A percentile compares a stretch with the other conserved stretches of the same genome.
phyloP scores from a whole-genome alignment of 2,888 invertebrate species.

The Synergus japonicus region DNA sequence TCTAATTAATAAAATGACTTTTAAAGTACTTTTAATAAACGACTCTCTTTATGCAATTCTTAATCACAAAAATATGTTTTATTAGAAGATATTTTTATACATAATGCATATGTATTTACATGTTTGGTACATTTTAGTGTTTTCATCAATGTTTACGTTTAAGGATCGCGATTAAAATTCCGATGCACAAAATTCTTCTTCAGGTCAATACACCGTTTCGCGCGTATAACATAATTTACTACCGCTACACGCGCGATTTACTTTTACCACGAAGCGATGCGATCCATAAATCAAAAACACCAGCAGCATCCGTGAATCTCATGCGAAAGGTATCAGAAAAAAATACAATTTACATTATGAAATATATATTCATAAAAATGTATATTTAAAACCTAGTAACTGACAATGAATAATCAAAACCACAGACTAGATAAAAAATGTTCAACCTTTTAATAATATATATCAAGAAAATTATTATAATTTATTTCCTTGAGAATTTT shows the following conservation, averaged over 20 bases:
- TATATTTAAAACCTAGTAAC: too few species aligned
- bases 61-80: neutral
- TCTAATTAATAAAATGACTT: neutral
- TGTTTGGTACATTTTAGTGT: too few species aligned
- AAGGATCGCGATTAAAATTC: constrained; percentile 11
- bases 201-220: constrained; percentile 16
- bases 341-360: neutral
- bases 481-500: too few species aligned
- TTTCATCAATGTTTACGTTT: neutral
- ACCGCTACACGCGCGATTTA: constrained; percentile 22
- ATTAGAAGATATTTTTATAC: neutral
- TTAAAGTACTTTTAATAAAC: neutral
- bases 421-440: too few species aligned
- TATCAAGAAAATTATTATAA: too few species aligned
- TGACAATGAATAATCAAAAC: too few species aligned
- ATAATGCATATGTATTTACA: too few species aligned
- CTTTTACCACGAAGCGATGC: constrained; percentile 16
- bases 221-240: constrained; percentile 25
- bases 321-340: constrained; percentile 36
- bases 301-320: constrained; percentile 30
- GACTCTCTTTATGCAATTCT: neutral
- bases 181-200: constrained; percentile 17
- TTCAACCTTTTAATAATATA: too few species aligned
- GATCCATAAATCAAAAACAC: constrained; percentile 27
- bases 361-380: neutral